These are phyloP conservation scores for Magallana nippona DNA, from an alignment of 2,888 invertebrate species.

Conservation along the genomic window DNA sequence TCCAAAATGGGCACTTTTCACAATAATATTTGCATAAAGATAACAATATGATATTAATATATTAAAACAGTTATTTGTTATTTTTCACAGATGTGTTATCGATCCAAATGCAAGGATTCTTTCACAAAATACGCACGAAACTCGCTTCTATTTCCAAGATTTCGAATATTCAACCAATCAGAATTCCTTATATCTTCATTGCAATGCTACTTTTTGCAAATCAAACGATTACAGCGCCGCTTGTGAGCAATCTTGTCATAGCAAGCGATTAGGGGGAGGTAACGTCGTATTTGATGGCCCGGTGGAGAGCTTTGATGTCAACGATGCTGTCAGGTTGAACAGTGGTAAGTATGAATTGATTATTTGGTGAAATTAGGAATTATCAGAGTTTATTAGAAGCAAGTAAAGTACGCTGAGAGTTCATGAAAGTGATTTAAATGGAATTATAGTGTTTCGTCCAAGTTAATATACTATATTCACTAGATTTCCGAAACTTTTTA, in stretches of 20 bases:
- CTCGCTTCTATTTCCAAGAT: constrained; percentile 59
- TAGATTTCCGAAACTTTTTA: too few species aligned
- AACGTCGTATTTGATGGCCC: not conserved
- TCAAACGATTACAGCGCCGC: constrained; percentile 51
- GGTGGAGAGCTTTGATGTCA: not conserved
- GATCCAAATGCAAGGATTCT: constrained; percentile 55
- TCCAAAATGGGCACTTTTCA: too few species aligned
- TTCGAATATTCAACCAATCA: constrained; percentile 59
- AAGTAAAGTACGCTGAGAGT: too few species aligned
- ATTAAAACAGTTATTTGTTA: too few species aligned
- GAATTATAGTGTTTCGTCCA: too few species aligned
- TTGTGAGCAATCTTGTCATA: constrained; percentile 55
- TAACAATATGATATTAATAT: too few species aligned
- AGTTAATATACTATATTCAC: too few species aligned
- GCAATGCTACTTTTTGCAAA: constrained; percentile 59
- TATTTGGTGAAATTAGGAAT: not conserved
- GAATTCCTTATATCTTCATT: constrained; percentile 54
- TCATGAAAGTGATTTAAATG: too few species aligned
- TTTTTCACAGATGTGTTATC: constrained; percentile 53
- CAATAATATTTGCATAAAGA: too few species aligned
- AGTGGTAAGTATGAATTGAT: not conserved
- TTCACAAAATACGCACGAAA: constrained; percentile 56
- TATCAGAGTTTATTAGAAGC: too few species aligned
- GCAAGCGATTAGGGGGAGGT: not conserved
- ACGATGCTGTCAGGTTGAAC: not conserved